Evolutionary conservation across 2,113 vertebrate species (phyloP).

Genomic region (Cathartes aura): DNA sequence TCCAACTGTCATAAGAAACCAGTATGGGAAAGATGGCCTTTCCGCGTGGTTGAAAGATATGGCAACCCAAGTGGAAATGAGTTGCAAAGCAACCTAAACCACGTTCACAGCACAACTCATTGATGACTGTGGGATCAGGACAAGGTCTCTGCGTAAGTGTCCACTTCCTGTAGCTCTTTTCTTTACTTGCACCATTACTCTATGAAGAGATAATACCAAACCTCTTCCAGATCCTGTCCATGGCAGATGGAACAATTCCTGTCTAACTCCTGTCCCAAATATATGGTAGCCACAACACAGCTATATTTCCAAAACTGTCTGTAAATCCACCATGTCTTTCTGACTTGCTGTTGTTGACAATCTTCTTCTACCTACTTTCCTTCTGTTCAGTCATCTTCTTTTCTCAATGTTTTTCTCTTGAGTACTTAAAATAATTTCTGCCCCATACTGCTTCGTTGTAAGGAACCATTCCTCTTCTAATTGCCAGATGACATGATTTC

Average conservation of each 20-base stretch:
- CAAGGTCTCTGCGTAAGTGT: accelerated
- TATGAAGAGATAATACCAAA: neutral
- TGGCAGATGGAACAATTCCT: neutral
- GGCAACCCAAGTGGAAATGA: neutral
- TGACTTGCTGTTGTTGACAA: neutral
- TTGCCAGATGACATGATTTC: neutral
- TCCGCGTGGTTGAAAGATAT: neutral
- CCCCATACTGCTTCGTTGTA: accelerated
- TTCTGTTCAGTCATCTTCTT: neutral
- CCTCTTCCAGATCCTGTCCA: neutral
- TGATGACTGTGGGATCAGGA: accelerated
- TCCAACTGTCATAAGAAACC: neutral
- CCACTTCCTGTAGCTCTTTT: neutral
- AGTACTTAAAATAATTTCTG: neutral
- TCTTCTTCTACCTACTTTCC: neutral
- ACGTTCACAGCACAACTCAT: neutral
- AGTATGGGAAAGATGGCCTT: neutral
- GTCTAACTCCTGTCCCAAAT: neutral
- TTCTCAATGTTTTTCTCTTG: neutral
- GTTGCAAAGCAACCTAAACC: neutral
- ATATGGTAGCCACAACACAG: neutral
- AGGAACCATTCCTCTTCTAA: neutral
- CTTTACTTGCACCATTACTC: neutral
- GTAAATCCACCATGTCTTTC: neutral
- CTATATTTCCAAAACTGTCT: neutral